Base-by-base conservation (phyloP, 2,113 vertebrate genomes). In the Entosphenus tridentatus region DNA sequence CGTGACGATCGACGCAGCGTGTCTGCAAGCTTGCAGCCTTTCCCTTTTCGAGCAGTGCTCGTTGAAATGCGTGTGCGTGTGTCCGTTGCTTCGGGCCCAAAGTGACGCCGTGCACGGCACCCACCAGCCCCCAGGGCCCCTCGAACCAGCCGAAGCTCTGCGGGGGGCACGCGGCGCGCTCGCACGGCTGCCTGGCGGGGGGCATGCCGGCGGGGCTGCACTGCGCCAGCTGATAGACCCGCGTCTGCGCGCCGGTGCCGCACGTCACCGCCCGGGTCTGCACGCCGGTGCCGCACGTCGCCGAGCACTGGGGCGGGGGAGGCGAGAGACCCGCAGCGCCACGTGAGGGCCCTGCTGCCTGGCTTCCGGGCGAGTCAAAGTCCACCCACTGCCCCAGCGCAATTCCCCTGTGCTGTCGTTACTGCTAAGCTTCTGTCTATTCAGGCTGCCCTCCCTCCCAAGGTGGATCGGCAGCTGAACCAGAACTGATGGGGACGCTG, bases 41-140 rank as follows among this genome's bases (percentile, higher is more conserved):
- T 39, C 39, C 5, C 39, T 39, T 39, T 3, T 39, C 39, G 39
- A 39, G 39, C 39, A 39, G 39, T 39, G 39, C 6, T 39, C 39
- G 39, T 39, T 5, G 39, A 39, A 39, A 39, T 39, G 39, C 39
- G 39, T 39, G 39, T 5, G 39, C 3, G 39, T 39, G 39, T 39
- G 39, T 39, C 39, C 39, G 39, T 39, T 39, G 39, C 39, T 39
- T 39, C 39, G 18, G 18, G 18, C 18, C 18, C 18, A 21, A 21
- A 21, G 18, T 21, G 18, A 21, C 18, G 12, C 7, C 2, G 21
- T 17, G 17, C 0, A 0, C 0, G 1, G 67, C 39, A 71, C 88
- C 86, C 75, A 95, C 92, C 78, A 88, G 77, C 14, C 87, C 85
- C 92, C 92, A 96, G 72, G 83, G 75, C 16, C 89, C 85, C 1